Percentiles rank a stretch among this genome's conserved stretches.
These are phyloP conservation scores for Podiceps cristatus DNA, from an alignment of 2,113 vertebrate genomes.

Conservation along the genomic window DNA sequence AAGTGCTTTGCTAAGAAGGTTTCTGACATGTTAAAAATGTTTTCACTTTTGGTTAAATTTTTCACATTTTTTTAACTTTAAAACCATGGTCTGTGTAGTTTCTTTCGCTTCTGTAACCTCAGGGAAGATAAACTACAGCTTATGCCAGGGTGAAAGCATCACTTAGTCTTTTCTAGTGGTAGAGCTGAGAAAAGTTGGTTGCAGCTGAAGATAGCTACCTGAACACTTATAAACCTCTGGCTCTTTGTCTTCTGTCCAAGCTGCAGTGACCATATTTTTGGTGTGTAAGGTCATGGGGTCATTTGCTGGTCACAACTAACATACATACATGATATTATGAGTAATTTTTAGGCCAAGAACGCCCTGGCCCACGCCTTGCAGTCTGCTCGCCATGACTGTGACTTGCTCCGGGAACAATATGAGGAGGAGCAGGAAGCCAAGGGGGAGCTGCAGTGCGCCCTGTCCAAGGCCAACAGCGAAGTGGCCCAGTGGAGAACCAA, in stretches of 20 bases:
- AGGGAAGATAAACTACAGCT: not conserved
- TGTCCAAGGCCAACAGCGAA: constrained; percentile 85
- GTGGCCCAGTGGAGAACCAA: constrained; percentile 88
- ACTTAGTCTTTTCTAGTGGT: not conserved
- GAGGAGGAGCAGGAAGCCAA: constrained; percentile 42
- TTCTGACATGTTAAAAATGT: not conserved
- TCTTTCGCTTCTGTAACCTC: not conserved
- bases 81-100: not conserved
- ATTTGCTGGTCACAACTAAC: not conserved
- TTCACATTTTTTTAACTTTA: not conserved
- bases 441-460: not conserved
- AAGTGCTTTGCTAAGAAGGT: not conserved
- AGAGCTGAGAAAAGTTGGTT: not conserved
- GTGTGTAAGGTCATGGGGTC: not conserved
- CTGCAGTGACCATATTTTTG: not conserved
- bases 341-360: constrained; percentile 82
- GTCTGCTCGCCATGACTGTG: not conserved
- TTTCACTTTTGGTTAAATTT: not conserved
- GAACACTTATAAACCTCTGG: not conserved
- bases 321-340: not conserved
- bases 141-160: not conserved
- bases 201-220: not conserved
- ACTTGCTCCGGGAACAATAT: constrained; percentile 26
- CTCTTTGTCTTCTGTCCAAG: not conserved
- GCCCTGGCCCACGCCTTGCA: constrained; percentile 80